Base-by-base conservation (phyloP, 2,113 vertebrate genomes). In the Oryzias melastigma region DNA sequence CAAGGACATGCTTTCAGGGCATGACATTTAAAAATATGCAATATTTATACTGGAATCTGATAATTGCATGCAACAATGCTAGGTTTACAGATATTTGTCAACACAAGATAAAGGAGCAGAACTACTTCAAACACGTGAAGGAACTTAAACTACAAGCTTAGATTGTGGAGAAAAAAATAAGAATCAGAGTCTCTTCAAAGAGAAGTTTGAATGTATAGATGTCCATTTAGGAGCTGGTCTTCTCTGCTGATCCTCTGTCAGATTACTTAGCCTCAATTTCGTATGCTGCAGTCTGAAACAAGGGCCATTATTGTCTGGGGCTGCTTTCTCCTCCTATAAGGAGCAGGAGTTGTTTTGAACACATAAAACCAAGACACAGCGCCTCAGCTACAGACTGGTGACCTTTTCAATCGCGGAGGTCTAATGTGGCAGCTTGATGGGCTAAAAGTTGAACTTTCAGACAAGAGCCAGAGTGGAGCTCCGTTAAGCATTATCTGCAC, bases 261-360 rank as follows among this genome's bases (percentile, higher is more conserved):
- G 73, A 81, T 84, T 67, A 60, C 59, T 55, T 42, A 42, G 61
- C 59, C 58, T 76, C 63, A 60, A 68, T 82, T 76, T 80, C 71
- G 24, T 47, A 19, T 58, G 63, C 57, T 61, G 75, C 12, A 53
- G 78, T 81, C 27, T 17, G 49, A 52, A 81, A 91, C 87, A 83
- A 84, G 73, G 82, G 3, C 40, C 5, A 71, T 71, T 75, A 80
- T 85, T 90, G 86, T 89, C 51, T 1, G 15, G 7, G 51, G 64
- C 67, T 43, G 5, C 49, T 35, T 52, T 74, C 69, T 13, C 72
- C 68, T 75, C 58, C 49, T 65, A 69, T 76, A 59, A 79, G 49
- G 70, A 81, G 71, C 51, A 68, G 70, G 59, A 77, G 78, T 83
- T 77, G 76, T 84, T 75, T 68, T 8, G 73, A 70, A 72, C 42